phyloP scores from a whole-genome alignment of 2,113 vertebrate species.

The Halichoeres trimaculatus region DNA sequence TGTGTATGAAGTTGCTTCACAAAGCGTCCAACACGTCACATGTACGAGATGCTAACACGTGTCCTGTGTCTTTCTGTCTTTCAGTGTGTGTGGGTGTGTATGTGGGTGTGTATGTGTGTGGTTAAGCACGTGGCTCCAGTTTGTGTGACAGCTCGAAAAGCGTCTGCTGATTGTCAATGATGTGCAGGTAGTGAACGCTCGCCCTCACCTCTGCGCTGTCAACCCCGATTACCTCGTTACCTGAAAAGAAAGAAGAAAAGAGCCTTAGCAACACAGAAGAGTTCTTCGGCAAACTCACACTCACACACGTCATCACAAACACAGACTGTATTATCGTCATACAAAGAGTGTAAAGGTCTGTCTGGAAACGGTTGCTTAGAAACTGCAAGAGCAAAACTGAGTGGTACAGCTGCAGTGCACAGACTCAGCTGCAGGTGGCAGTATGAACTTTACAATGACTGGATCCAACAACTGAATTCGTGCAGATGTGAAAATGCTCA shows the following conservation, averaged over 20 bases:
- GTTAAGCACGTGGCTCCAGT: conserved; percentile 93
- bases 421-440: conserved; percentile 46
- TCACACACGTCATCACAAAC: conserved; percentile 12
- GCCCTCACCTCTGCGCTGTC: conserved; percentile 92
- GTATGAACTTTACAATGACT: conserved; percentile 5
- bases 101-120: no score
- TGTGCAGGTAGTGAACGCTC: conserved; percentile 90
- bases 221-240: conserved; percentile 88
- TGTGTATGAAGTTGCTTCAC: conserved; percentile 21
- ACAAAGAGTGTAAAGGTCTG: conserved; percentile 27
- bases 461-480: background rate
- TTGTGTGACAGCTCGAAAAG: conserved; percentile 97
- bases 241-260: conserved; percentile 67
- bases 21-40: conserved; percentile 37
- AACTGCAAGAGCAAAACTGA: conserved; percentile 54
- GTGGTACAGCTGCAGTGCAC: conserved; percentile 16
- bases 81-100: background rate
- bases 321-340: conserved; percentile 1
- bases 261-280: conserved; percentile 7
- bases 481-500: conserved; percentile 60
- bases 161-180: conserved; percentile 98
- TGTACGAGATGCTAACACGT: background rate
- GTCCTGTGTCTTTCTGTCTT: background rate
- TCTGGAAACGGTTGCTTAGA: conserved; percentile 73
- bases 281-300: background rate